These are phyloP conservation scores for Nephrotoma appendiculata DNA, from an alignment of 2,888 invertebrate species.

Conservation along the genomic window DNA sequence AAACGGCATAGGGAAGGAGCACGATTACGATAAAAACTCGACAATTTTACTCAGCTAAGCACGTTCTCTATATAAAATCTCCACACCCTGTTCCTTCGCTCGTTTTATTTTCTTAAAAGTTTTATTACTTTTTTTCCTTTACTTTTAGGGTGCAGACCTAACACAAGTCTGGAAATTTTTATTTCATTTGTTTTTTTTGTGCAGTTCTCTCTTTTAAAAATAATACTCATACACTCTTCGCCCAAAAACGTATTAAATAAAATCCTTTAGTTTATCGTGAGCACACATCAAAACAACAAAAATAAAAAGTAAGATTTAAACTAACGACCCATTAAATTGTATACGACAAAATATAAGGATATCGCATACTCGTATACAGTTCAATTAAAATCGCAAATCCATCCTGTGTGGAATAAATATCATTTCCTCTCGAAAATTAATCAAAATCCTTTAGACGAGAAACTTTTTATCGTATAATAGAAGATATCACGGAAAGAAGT, in stretches of 20 bases:
- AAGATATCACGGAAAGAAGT: background rate
- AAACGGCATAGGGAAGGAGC: background rate
- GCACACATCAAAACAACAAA: background rate
- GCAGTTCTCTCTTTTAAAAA: background rate
- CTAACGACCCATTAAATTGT: background rate
- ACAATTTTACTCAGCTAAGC: background rate
- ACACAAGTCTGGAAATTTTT: background rate
- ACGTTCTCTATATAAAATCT: background rate
- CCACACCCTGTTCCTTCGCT: background rate
- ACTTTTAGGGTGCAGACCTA: conserved; percentile 1
- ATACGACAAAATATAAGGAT: background rate
- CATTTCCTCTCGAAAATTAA: background rate
- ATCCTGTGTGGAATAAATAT: background rate
- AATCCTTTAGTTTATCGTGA: background rate
- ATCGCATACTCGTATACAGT: background rate
- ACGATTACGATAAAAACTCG: background rate
- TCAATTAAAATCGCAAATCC: background rate
- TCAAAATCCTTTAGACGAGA: background rate
- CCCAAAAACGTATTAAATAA: background rate
- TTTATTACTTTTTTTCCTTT: background rate
- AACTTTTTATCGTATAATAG: background rate
- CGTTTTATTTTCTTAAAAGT: background rate
- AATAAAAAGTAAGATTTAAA: background rate
- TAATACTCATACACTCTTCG: background rate
- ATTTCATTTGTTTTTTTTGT: background rate